Evolutionary conservation across 2,888 invertebrate species (phyloP).

Genomic region (Epinotia bilunana): DNA sequence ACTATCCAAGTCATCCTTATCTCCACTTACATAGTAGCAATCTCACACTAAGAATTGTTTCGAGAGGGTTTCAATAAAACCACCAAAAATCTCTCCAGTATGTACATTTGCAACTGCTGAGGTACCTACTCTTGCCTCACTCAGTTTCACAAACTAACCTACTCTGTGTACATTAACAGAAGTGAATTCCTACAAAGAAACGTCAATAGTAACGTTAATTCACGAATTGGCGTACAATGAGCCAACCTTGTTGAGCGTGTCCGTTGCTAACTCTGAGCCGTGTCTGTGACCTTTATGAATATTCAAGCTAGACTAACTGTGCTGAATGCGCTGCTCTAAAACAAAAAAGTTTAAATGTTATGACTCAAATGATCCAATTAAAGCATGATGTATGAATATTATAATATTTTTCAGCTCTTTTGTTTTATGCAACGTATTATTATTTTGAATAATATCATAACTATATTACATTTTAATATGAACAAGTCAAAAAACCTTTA

Average conservation of each 20-base stretch:
- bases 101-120: constrained; percentile 16
- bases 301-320: constrained; percentile 32
- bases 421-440: not conserved
- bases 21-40: not conserved
- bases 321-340: not conserved
- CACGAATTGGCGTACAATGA: constrained; percentile 39
- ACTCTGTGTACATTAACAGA: constrained; percentile 6
- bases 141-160: constrained; percentile 32
- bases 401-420: not conserved
- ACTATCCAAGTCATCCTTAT: not conserved
- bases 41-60: not conserved
- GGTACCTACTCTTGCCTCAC: constrained; percentile 10
- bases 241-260: constrained; percentile 27
- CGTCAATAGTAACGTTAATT: constrained; percentile 30
- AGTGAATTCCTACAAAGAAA: constrained; percentile 16
- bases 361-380: not conserved
- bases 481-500: too few relatives aligned
- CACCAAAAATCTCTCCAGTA: not conserved
- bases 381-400: not conserved
- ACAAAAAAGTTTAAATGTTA: not conserved
- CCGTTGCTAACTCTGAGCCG: constrained; percentile 5
- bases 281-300: constrained; percentile 41
- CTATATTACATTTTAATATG: too few relatives aligned
- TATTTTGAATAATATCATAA: not conserved
- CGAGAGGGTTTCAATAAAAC: not conserved